These are phyloP conservation scores for Polietes domitor DNA, from an alignment of 2,888 invertebrate species.

Conservation along the genomic window DNA sequence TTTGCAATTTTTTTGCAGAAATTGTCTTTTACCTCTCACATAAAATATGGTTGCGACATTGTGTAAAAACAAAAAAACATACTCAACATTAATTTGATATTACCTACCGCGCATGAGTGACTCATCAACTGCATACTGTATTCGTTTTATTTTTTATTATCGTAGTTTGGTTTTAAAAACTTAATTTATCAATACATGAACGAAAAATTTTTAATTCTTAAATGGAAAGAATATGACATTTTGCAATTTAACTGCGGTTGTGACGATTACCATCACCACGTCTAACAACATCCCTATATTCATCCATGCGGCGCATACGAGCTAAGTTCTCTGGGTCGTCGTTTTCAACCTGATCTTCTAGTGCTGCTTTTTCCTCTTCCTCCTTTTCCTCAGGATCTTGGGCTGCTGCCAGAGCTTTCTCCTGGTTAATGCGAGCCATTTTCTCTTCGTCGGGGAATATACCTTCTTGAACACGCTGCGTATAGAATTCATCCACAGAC, in stretches of 20 bases:
- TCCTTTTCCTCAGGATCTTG: constrained; percentile 84
- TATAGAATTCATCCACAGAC: constrained; percentile 97
- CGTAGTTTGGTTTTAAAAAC: no score
- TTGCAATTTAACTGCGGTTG: constrained; percentile 85
- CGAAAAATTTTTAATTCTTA: neutral
- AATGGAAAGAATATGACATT: neutral
- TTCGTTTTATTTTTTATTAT: no score
- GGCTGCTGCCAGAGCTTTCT: constrained; percentile 75
- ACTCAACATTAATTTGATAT: no score
- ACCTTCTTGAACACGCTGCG: constrained; percentile 90
- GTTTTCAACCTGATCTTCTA: constrained; percentile 85
- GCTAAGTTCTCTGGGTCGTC: constrained; percentile 88
- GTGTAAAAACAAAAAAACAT: no score
- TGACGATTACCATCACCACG: constrained; percentile 93
- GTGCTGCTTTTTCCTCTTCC: constrained; percentile 81
- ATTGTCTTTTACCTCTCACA: no score
- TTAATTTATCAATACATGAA: no score
- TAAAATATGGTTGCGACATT: no score
- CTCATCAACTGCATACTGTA: no score
- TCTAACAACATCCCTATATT: constrained; percentile 93
- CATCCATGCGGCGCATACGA: constrained; percentile 88
- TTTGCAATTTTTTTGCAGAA: no score
- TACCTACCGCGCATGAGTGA: no score
- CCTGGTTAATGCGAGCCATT: constrained; percentile 76
- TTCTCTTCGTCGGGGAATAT: constrained; percentile 83